These are phyloP conservation scores for Scaptomyza caliginosa DNA, from an alignment of 2,888 invertebrate genomes.

Conservation along the genomic window DNA sequence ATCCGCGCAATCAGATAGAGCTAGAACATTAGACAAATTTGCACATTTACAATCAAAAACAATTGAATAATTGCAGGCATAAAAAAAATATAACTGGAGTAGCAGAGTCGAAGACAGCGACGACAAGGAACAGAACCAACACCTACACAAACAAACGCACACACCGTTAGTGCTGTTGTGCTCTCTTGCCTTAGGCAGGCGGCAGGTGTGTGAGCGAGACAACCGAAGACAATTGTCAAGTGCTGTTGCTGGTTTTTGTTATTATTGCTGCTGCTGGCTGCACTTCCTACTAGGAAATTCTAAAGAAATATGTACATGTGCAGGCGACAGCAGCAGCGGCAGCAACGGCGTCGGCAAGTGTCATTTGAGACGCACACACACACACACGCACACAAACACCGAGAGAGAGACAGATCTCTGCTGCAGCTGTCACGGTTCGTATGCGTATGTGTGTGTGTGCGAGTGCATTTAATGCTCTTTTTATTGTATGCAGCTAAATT, in stretches of 20 bases:
- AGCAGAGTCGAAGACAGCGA: conserved; percentile 23
- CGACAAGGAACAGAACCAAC: conserved; percentile 37
- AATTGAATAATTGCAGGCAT: conserved; percentile 76
- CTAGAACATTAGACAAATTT: conserved; percentile 72
- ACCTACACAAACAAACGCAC: conserved; percentile 30
- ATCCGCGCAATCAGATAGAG: conserved; percentile 42
- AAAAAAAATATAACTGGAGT: conserved; percentile 44
- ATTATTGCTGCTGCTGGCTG: conserved; percentile 44
- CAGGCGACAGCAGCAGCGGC: conserved; percentile 32
- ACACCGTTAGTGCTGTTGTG: conserved; percentile 1
- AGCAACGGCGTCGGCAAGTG: conserved; percentile 63
- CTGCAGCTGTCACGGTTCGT: conserved; percentile 50
- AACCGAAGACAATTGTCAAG: conserved; percentile 65
- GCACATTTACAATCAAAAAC: conserved; percentile 80
- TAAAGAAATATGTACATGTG: conserved; percentile 67
- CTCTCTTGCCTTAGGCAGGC: conserved; percentile 14
- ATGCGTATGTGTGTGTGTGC: conserved; percentile 18
- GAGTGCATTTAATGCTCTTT: conserved; percentile 66
- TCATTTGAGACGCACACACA: conserved; percentile 71
- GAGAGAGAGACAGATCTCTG: conserved; percentile 21
- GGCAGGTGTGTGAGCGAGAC: conserved; percentile 58
- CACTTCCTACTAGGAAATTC: conserved; percentile 77
- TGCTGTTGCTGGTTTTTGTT: conserved; percentile 37
- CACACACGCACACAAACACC: conserved; percentile 18
- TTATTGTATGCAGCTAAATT: conserved; percentile 59